Evolutionary conservation across 2,113 vertebrate genomes (phyloP).

Genomic region (Leptodactylus fuscus): DNA sequence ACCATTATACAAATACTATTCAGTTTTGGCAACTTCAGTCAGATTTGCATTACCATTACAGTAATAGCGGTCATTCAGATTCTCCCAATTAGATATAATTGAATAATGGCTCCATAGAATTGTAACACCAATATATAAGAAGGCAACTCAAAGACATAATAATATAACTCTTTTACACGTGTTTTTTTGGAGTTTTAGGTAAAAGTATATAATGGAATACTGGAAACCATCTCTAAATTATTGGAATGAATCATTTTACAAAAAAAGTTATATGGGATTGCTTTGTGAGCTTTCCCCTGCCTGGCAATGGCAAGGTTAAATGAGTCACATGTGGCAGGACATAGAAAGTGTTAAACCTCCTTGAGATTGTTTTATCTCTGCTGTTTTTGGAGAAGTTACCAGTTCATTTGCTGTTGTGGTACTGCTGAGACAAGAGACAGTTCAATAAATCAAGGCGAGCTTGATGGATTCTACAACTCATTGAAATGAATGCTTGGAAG

Average conservation of each 20-base stretch:
- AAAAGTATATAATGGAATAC: conserved; percentile 7
- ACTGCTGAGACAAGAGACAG: conserved; percentile 99
- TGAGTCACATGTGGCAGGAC: background rate
- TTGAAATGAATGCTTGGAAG: conserved; percentile 88
- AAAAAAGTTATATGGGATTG: too few relatives aligned
- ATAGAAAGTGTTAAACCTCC: conserved; percentile 63
- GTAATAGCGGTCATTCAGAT: background rate
- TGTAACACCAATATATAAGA: too few relatives aligned
- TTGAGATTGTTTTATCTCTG: conserved; percentile 79
- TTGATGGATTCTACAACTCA: conserved; percentile 99
- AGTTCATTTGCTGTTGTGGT: conserved; percentile 99
- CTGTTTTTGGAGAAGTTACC: conserved; percentile 86
- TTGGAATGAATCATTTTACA: background rate
- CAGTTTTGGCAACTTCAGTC: background rate
- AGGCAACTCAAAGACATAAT: too few relatives aligned
- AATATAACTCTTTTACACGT: too few relatives aligned
- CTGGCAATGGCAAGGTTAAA: conserved; percentile 35
- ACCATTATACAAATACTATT: background rate
- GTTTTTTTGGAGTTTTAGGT: too few relatives aligned
- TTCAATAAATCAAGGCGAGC: conserved; percentile 98
- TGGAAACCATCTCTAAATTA: background rate
- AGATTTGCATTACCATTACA: too few relatives aligned
- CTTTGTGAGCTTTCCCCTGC: background rate
- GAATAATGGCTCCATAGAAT: too few relatives aligned
- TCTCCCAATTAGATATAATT: too few relatives aligned